Base-by-base conservation (phyloP, 2,888 invertebrate species). In the Leptinotarsa tumamoca region DNA sequence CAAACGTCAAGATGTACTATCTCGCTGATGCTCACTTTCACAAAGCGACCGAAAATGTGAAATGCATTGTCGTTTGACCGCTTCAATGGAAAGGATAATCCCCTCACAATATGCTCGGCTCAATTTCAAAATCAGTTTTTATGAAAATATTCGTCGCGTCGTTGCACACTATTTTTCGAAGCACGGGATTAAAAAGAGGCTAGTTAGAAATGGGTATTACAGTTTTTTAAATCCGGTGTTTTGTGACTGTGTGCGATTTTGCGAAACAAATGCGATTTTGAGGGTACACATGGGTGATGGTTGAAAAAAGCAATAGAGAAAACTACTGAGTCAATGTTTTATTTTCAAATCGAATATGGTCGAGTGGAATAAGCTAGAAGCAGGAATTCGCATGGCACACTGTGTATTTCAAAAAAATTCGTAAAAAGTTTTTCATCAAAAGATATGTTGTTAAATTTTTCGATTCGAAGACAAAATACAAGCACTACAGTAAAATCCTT, bases 71-170 rank as follows among this genome's bases (percentile, higher is more conserved):
- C 71, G 58, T 56, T 68, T 43, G 72, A 18, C 33, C 14, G 56
- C 58, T 13, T 70, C 43, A 49, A 27, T 51, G 43, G 51, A 33
- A n/a, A 71, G 70, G 74, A 74, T 74, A 74, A 80, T 77, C 80
- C 77, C 21, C 50, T 56, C 23, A 78, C 78, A 77, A 77, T 80
- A 58, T 67, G 71, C 68, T 68, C 67, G 69, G 77, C 73, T 74
- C 67, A 63, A 61, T 67, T 75, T 61, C 69, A 33, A 71, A 77
- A 71, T 54, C 63, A 63, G 68, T 67, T 67, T 72, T 71, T 77
- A 78, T 78, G 71, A 78, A 78, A 77, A 80, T 78, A 78, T 80
- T 77, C 77, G 69, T 68, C 33, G 75, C 52, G 51, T 74, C 71
- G 70, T 66, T 68, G 78, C 67, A 72, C 74, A 70, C 66, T 73